Evolutionary conservation across 2,113 vertebrate genomes (phyloP).

Genomic region (Anoplopoma fimbria): DNA sequence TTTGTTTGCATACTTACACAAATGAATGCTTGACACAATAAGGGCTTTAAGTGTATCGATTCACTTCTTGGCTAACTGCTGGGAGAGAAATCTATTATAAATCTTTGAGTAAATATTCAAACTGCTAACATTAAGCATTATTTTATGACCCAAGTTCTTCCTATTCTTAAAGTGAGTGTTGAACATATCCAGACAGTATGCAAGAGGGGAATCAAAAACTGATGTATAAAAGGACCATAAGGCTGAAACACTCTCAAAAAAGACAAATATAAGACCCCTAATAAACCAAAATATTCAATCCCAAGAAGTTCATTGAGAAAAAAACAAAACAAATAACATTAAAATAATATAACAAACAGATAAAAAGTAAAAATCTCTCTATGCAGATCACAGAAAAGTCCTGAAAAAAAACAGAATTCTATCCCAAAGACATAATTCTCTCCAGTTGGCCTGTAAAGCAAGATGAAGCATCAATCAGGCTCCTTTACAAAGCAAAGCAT

Average conservation of each 20-base stretch:
- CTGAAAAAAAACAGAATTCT: conserved; percentile 15
- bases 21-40: conserved; percentile 3
- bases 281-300: conserved; percentile 22
- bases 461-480: conserved; percentile 44
- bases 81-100: conserved; percentile 14
- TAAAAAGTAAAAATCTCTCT: conserved; percentile 19
- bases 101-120: conserved; percentile 2
- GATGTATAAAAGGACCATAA: conserved; percentile 26
- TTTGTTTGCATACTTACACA: conserved; percentile 13
- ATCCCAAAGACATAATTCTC: no score
- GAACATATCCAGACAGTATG: conserved; percentile 32
- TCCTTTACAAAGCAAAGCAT: conserved; percentile 42
- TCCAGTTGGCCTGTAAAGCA: no score
- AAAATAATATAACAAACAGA: no score
- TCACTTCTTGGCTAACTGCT: conserved; percentile 1
- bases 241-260: conserved; percentile 33
- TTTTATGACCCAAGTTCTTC: conserved; percentile 3
- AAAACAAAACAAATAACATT: conserved; percentile 20
- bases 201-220: neutral
- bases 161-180: conserved; percentile 19
- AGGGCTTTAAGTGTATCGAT: conserved; percentile 7
- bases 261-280: conserved; percentile 5
- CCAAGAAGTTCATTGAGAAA: conserved; percentile 22
- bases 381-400: conserved; percentile 13
- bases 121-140: neutral